Base-by-base conservation (phyloP, 92 coral and sea anemone species). In the Palythoa heliodiscus region DNA sequence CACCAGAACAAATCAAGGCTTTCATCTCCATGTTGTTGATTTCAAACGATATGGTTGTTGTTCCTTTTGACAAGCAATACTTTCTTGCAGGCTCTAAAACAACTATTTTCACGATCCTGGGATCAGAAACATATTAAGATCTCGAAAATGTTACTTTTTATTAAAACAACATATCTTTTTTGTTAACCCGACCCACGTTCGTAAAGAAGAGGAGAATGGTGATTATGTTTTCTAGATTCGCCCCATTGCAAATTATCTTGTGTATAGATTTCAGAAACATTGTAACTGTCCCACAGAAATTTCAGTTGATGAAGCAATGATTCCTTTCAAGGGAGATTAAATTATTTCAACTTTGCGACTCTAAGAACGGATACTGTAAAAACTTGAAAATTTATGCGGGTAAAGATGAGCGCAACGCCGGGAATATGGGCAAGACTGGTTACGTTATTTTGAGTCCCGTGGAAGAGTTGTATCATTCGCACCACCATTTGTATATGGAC, bases 271-370 rank as follows among this genome's bases (percentile, higher is more conserved):
- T 75, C 22, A 39, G 64, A 71, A 53, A 11, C 71, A 43, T 35
- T 86, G 58, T 16, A 90, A 83, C 66, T 90, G 88, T 64, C 13
- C 60, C 67, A 70, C n/a, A 12, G 83, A 90, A 60, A 68, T 90
- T 67, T 90, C 88, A 7, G 54, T 83, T 10, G 90, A 87, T 22
- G 93, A 82, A 40, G 86, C 87, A 20, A 87, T 83, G 90, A 71
- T 90, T n/a, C 93, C 88, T 24, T 87, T 82, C 82, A 83, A 87
- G 67, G 90, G 88, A 16, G n/a, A 84, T 89, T 4, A 89, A 89
- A 84, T 67, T 86, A 73, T 89, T 82, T 77, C 64, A 57, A 17
- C 89, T 89, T 53, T 91, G 92, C 66, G 86, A 91, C 29, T 74
- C 87, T 7, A 76, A 64, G 61, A 87, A 74, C 16, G 86, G 91